A percentile compares a stretch with the other conserved stretches of the same genome.
Conservation (phyloP, 2,888 invertebrate species). For the Philereme transversata region DNA sequence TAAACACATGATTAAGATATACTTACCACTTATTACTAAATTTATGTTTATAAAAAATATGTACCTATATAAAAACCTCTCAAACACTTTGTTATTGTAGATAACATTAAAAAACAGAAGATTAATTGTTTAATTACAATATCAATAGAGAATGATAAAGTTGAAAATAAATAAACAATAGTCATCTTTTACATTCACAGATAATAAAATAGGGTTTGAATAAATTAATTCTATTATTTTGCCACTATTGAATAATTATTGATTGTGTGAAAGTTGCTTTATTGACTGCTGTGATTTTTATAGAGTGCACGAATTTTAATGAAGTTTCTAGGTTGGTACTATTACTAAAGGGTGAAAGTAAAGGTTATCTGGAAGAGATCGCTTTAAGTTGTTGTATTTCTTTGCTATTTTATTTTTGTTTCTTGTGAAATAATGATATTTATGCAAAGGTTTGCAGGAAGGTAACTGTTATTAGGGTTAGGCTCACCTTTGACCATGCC, state of each 20-base stretch:
- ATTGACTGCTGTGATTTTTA: slow-evolving; percentile 25
- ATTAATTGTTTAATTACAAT: slow-evolving; percentile 73
- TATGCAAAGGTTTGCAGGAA: no score
- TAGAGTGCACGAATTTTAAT: slow-evolving; percentile 11
- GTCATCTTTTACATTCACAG: slow-evolving; percentile 68
- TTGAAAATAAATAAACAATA: slow-evolving; percentile 61
- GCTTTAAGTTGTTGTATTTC: no score
- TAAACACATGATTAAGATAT: no score
- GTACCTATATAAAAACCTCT: slow-evolving; percentile 8
- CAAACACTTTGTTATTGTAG: slow-evolving; percentile 9
- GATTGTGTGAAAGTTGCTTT: slow-evolving; percentile 39
- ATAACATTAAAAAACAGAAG: slow-evolving; percentile 54
- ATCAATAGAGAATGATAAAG: slow-evolving; percentile 51
- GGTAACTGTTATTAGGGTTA: no score
- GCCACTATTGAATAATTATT: slow-evolving; percentile 41
- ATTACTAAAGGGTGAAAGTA: no score
- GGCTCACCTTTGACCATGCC: no score
- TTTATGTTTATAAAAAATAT: background rate
- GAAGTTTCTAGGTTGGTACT: no score
- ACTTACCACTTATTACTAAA: no score
- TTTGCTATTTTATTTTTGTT: no score
- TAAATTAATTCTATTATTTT: slow-evolving; percentile 67
- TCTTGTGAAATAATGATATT: no score
- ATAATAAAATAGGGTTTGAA: slow-evolving; percentile 79
- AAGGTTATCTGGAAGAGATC: no score